A percentile compares a stretch with the other conserved stretches of the same genome.
These are phyloP conservation scores for Dinoponera quadriceps DNA, from an alignment of 1,140 invertebrate species.

Conservation along the genomic window DNA sequence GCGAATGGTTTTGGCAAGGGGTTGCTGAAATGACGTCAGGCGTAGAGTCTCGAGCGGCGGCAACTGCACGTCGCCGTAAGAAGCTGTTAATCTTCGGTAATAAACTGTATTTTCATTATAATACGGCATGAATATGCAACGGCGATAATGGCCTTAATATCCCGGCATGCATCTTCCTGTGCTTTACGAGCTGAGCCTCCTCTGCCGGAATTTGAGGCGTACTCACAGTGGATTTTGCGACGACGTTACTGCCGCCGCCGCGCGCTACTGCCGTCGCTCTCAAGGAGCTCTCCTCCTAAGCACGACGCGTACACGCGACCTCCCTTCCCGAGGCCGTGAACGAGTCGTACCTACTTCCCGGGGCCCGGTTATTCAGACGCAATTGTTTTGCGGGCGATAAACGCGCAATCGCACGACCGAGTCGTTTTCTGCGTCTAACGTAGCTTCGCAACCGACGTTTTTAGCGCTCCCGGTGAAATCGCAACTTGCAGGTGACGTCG, in stretches of 20 bases:
- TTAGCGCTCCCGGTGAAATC: background rate
- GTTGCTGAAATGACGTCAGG: constrained; percentile 64
- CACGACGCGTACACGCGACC: constrained; percentile 45
- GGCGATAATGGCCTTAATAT: constrained; percentile 86
- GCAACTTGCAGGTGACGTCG: too few species aligned
- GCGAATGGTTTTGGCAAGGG: constrained; percentile 56
- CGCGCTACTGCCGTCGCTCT: constrained; percentile 36
- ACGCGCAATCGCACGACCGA: background rate
- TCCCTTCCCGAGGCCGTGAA: constrained; percentile 44
- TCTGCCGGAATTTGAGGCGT: constrained; percentile 84
- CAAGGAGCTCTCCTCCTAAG: constrained; percentile 50
- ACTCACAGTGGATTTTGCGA: constrained; percentile 83
- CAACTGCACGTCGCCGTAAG: constrained; percentile 84
- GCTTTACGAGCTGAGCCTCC: constrained; percentile 85
- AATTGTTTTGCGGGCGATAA: constrained; percentile 4
- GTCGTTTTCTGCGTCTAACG: background rate
- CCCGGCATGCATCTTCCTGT: constrained; percentile 86
- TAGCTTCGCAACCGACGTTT: background rate
- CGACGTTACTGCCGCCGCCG: constrained; percentile 69
- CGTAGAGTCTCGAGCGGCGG: constrained; percentile 67
- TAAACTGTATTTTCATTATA: constrained; percentile 87
- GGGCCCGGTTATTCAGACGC: constrained; percentile 51
- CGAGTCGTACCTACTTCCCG: constrained; percentile 59
- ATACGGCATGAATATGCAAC: constrained; percentile 87
- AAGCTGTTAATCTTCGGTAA: constrained; percentile 87